Percentiles rank a stretch among this genome's conserved stretches.
Evolutionary conservation across 1,140 invertebrate genomes (phyloP).

Genomic region (Zaprionus africanus): DNA sequence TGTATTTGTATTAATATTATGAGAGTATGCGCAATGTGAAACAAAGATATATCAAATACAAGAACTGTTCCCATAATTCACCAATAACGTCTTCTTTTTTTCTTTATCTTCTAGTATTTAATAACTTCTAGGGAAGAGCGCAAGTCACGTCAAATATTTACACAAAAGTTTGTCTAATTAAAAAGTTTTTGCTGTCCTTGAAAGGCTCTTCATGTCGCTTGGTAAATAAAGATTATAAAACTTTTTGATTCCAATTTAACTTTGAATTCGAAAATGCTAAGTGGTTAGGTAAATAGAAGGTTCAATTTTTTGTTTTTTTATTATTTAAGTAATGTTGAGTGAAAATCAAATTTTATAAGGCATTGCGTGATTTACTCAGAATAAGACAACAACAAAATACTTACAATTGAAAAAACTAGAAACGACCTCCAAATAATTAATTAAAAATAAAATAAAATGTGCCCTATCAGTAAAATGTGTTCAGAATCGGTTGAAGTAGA

Average conservation of each 20-base stretch:
- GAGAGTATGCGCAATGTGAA: slow-evolving; percentile 31
- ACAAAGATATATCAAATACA: slow-evolving; percentile 46
- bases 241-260: background rate
- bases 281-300: background rate
- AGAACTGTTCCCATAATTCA: slow-evolving; percentile 46
- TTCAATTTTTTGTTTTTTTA: background rate
- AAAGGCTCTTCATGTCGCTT: background rate
- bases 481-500: no score
- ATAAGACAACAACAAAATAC: no score
- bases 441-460: no score
- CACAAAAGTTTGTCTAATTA: slow-evolving; percentile 1
- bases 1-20: slow-evolving; percentile 45
- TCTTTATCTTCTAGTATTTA: slow-evolving; percentile 5
- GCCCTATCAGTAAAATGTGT: no score
- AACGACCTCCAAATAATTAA: no score
- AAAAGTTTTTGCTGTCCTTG: background rate
- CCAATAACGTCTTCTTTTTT: slow-evolving; percentile 1
- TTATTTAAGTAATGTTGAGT: background rate
- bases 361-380: no score
- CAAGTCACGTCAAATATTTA: background rate
- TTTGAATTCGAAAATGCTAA: background rate
- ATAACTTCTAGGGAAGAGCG: background rate
- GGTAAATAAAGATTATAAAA: slow-evolving; percentile 4
- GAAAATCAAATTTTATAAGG: no score
- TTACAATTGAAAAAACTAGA: no score